Conservation (phyloP, 2,113 vertebrate genomes). For the Cynopterus brachyotis region DNA sequence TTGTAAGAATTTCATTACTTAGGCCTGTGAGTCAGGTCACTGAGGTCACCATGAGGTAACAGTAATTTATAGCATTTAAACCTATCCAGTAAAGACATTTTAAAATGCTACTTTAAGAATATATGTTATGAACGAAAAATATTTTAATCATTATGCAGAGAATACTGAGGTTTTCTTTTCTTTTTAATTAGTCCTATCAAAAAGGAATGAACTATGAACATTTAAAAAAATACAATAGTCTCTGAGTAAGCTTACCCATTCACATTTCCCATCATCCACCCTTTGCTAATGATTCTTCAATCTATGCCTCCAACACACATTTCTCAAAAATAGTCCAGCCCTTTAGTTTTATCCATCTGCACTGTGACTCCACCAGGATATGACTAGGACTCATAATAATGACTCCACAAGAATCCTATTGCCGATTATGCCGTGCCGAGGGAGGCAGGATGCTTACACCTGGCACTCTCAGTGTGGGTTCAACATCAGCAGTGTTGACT, state of each 20-base stretch:
- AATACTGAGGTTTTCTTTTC: background rate
- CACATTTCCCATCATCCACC: background rate
- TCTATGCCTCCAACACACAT: background rate
- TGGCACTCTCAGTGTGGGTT: background rate
- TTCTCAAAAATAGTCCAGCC: background rate
- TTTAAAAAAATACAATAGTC: background rate
- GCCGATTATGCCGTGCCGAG: background rate
- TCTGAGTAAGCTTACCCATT: background rate
- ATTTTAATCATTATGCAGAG: background rate
- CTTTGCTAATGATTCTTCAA: background rate
- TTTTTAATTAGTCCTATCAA: background rate
- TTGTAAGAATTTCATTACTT: slow-evolving; percentile 32
- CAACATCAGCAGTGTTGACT: background rate
- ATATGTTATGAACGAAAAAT: slow-evolving; percentile 34
- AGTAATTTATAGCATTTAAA: slow-evolving; percentile 1
- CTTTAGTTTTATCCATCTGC: background rate
- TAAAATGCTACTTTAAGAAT: background rate
- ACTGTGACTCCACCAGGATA: background rate
- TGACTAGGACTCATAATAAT: background rate
- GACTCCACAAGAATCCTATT: background rate
- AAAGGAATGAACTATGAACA: background rate
- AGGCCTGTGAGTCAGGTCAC: background rate
- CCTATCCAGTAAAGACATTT: background rate
- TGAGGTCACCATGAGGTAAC: background rate
- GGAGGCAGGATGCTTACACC: background rate